These are phyloP conservation scores for Malthinus seriepunctatus DNA, from an alignment of 2,888 invertebrate genomes.

Conservation along the genomic window DNA sequence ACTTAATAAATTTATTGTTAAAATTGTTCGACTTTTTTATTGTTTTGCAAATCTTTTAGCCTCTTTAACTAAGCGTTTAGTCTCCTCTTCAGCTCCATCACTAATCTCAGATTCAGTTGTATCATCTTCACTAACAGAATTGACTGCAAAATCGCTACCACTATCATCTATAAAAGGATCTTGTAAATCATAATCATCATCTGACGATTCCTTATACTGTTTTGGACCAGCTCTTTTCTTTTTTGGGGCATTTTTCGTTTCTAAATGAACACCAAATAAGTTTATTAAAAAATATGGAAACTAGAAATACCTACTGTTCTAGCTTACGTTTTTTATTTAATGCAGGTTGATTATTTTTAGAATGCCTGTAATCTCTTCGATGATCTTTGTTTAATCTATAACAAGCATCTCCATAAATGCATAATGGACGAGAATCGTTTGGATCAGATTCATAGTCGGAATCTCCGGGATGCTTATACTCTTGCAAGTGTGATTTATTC, in stretches of 20 bases:
- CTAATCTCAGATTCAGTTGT: slow-evolving; percentile 15
- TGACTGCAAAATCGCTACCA: slow-evolving; percentile 27
- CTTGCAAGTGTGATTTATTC: slow-evolving; percentile 61
- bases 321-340: not conserved
- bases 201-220: slow-evolving; percentile 25
- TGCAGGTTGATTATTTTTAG: slow-evolving; percentile 29
- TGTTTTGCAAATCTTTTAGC: slow-evolving; percentile 31
- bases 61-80: slow-evolving; percentile 31
- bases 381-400: slow-evolving; percentile 63
- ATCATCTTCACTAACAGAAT: slow-evolving; percentile 27
- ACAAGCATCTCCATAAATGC: slow-evolving; percentile 63
- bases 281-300: not conserved
- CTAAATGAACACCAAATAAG: not conserved
- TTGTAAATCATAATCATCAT: slow-evolving; percentile 35
- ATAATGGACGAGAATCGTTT: slow-evolving; percentile 55
- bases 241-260: not conserved
- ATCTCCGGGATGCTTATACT: slow-evolving; percentile 69
- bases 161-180: slow-evolving; percentile 38
- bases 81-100: slow-evolving; percentile 25
- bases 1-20: not conserved
- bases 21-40: slow-evolving; percentile 10
- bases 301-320: not conserved
- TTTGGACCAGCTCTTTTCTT: slow-evolving; percentile 6
- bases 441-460: slow-evolving; percentile 59
- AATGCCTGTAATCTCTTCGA: slow-evolving; percentile 59